Evolutionary conservation across 2,797 vertebrate genomes (phyloP).

Genomic region (Oreonectes daqikongensis): DNA sequence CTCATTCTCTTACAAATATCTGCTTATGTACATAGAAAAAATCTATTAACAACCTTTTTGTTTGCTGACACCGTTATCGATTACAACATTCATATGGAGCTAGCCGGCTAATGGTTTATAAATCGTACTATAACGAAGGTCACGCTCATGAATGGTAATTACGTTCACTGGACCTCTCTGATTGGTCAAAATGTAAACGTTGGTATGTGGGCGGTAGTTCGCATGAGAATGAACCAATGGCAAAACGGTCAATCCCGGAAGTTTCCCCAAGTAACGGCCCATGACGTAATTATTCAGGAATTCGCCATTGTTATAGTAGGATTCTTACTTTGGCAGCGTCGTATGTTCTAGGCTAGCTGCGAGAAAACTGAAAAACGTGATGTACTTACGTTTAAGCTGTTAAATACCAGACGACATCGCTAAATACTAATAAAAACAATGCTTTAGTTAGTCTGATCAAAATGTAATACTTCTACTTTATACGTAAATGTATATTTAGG

Average conservation of each 20-base stretch:
- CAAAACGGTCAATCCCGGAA: neutral
- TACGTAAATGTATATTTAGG: neutral
- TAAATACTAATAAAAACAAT: neutral
- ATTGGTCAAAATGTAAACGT: neutral
- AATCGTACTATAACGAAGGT: neutral
- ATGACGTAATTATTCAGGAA: neutral
- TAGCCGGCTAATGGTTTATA: conserved; percentile 7
- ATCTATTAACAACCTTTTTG: neutral
- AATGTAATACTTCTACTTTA: no score
- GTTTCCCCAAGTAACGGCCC: neutral
- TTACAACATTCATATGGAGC: neutral
- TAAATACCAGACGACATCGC: neutral
- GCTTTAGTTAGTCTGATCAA: no score
- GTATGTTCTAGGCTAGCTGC: no score
- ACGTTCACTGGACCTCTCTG: neutral
- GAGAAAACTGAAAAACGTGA: no score
- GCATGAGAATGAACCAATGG: neutral
- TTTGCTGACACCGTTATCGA: neutral
- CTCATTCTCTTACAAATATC: neutral
- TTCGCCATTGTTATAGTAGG: neutral
- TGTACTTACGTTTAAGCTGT: neutral
- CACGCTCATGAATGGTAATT: neutral
- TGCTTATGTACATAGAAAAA: neutral
- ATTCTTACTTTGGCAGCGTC: neutral
- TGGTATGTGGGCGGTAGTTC: neutral